Evolutionary conservation across 2,888 invertebrate species (phyloP), one percentile per base, ranked within the genome.

Genomic region (Chrysolina americana): DNA sequence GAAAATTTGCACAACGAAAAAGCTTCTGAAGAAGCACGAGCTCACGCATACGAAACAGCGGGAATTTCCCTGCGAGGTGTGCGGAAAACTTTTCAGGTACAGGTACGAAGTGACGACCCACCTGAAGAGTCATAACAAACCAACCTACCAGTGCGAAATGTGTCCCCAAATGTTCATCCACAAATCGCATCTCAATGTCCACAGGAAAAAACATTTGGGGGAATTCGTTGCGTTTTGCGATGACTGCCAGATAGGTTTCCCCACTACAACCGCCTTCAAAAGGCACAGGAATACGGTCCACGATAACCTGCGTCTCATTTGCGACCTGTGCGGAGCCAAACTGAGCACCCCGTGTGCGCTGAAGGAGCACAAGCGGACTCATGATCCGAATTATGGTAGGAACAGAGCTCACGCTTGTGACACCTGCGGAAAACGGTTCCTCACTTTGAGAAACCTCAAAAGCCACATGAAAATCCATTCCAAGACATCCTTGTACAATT

Each of bases 101-200:
- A 81, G 81, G 15, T 87, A 86, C 68, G 86, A 87, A 75, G 80
- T 88, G 1, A 85, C 82, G 10, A 84, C 82, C 1, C 91, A 91
- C 79, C 89, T 90, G 88, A 85, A 89, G 6, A 89, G 89, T 64
- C 92, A 92, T 77, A 89, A 89, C 48, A 90, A 90, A 0, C 90
- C 91, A 15, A 90, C 89, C 65, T 91, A 90, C 73, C 87, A 91
- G 0, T 92, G 92, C 78, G 88, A 90, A 0, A 87, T 91, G 0
- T 93, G 92, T 78, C 90, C 91, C 0, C 91, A 91, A 80, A 91
- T 90, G 80, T 91, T 92, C 79, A 89, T 91, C 0, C 91, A 91
- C 59, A 90, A 91, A 77, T 91, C 91, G 74, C 91, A 92, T 77
- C 83, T 93, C 74, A 91, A 90, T 59, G 89, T 90, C 0, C 93